Evolutionary conservation across 2,113 vertebrate genomes (phyloP), one percentile per base, ranked within the genome.

Genomic region (Peromyscus maniculatus): DNA sequence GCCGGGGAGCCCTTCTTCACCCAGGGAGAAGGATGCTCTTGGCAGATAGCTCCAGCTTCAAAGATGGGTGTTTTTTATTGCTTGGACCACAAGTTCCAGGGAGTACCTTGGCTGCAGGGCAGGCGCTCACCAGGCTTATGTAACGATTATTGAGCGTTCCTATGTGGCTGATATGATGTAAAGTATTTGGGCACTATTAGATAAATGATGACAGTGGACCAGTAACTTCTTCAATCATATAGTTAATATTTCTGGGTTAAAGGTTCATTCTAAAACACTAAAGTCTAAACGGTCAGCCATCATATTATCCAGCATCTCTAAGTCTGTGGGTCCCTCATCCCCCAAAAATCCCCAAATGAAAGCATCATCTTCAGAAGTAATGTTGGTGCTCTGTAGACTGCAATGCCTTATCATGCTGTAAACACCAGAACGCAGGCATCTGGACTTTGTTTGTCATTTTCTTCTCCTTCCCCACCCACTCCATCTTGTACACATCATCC

Each of bases 391-490:
- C 89, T 36, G 1, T 57, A 22, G 75, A 52, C 57, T 33, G 43
- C 7, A 0, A 0, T 59, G 4, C 13, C 7, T 55, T 83, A 16
- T 59, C 43, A 64, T 87, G 12, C 33, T 19, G 24, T 72, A 79
- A 93, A 87, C 57, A 79, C 78, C 87, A 75, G 46, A 36, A 39
- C 15, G 1, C 3, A 71, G 94, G 89, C 87, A 92, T 80, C 93
- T 93, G 95, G 78, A 55, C 89, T 75, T 46, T 74, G 1, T 93
- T 87, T 90, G 62, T 94, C 79, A 8, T 74, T 91, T 82, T 77
- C 71, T 90, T 59, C 95, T 43, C 83, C 4, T 7, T 69, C 52
- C 86, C 86, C 39, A 66, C 46, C 71, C 19, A 5, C 1, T 31
- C 86, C 17, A 9, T 89, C 78, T 64, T 87, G 94, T 26, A 5